Percentiles rank a stretch among this genome's conserved stretches.
These are phyloP conservation scores for Diplodus puntazzo DNA, from an alignment of 2,797 vertebrate genomes.

Conservation along the genomic window DNA sequence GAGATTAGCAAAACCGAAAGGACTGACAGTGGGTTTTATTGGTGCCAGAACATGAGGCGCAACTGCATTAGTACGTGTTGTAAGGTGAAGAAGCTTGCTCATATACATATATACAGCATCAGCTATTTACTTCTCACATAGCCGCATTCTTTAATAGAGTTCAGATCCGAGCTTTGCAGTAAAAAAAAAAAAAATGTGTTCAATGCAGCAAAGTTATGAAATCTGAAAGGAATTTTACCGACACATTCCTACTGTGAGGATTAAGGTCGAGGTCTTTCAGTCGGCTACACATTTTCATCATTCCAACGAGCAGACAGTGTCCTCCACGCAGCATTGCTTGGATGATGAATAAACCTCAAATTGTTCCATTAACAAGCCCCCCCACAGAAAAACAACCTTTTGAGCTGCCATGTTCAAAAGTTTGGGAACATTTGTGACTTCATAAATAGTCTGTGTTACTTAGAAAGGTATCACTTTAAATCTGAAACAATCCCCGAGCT, in stretches of 20 bases:
- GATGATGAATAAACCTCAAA: slow-evolving; percentile 9
- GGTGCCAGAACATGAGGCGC: background rate
- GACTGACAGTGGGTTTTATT: slow-evolving; percentile 2
- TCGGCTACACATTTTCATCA: slow-evolving; percentile 2
- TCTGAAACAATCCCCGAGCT: slow-evolving; percentile 7
- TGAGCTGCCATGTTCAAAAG: background rate
- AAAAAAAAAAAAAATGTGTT: background rate
- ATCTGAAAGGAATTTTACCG: background rate
- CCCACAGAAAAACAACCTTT: background rate
- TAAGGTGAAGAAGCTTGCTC: background rate
- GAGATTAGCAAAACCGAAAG: slow-evolving; percentile 28
- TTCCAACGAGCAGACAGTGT: background rate
- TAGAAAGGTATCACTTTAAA: slow-evolving; percentile 3
- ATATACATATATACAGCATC: background rate
- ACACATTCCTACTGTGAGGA: background rate
- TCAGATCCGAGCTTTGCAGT: background rate
- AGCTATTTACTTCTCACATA: too few species aligned
- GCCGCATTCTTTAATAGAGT: background rate
- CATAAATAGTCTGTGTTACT: slow-evolving; percentile 15
- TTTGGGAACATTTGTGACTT: background rate
- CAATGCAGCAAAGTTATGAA: background rate
- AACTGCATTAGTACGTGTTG: background rate
- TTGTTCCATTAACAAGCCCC: background rate
- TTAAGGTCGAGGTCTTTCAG: background rate
- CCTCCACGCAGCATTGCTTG: background rate